Base-by-base conservation (phyloP, 2,888 invertebrate species). In the Clostera curtula region DNA sequence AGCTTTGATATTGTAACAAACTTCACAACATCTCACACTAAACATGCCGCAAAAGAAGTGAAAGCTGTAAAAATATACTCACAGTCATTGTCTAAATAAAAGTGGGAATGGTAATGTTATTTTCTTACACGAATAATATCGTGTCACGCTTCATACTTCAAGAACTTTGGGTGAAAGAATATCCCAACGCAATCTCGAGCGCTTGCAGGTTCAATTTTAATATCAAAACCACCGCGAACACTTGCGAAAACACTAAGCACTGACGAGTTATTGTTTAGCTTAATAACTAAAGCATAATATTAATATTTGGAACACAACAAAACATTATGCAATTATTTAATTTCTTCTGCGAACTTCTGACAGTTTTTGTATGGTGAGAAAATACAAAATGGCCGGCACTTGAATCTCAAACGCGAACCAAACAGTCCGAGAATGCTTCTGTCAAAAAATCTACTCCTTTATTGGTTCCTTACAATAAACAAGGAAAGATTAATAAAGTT, bases 341-440 rank as follows among this genome's bases (percentile, higher is more conserved):
- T 64, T 73, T n/a, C n/a, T 70, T 70, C 58, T 63, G 62, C 63
- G 51, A 58, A 60, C 53, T 61, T 58, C 62, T 60, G 56, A 58
- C 63, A 56, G 40, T 49, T 45, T 56, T 44, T 45, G 39, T 34
- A 42, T 42, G 44, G 42, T 48, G 53, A 44, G 52, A 69, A 72
- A 69, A 72, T 67, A 69, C 77, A 80, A 80, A 69, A 80, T 80
- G 80, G 80, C 80, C 69, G 77, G 57, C 56, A n/a, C n/a, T n/a
- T n/a, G n/a, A n/a, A n/a, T n/a, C n/a, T n/a, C n/a, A n/a, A n/a
- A n/a, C n/a, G n/a, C 48, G 59, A 66, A 70, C 51, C 50, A 56
- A 52, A 62, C 48, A 46, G 51, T 23, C 4, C 9, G 14, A 10
- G 8, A 9, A 44, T 40, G 37, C 40, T n/a, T n/a, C n/a, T 49